phyloP scores from a whole-genome alignment of 1,140 invertebrate genomes.

The Parapsyche elsis region DNA sequence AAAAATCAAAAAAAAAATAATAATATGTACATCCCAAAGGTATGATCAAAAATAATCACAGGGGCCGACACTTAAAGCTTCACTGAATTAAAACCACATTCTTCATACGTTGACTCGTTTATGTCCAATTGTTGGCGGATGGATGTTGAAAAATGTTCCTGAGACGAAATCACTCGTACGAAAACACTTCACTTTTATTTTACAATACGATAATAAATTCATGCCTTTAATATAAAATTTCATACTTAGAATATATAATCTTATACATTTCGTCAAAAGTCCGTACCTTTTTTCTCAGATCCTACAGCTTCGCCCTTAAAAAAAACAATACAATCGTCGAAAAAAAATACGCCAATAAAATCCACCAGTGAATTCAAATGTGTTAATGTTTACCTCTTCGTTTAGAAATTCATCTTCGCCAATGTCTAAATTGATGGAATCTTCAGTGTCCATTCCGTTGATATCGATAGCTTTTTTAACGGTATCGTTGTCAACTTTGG shows the following conservation, averaged over 20 bases:
- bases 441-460: conserved; percentile 75
- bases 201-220: background rate
- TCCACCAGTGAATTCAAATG: too few species aligned
- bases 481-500: conserved; percentile 17
- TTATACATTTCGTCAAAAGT: background rate
- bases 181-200: background rate
- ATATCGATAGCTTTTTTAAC: conserved; percentile 60
- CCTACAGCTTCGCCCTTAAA: conserved; percentile 49
- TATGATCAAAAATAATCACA: background rate
- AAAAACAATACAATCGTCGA: background rate
- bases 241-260: too few species aligned
- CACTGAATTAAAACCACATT: background rate
- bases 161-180: background rate
- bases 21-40: conserved; percentile 6
- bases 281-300: conserved; percentile 50
- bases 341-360: background rate
- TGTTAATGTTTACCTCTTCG: conserved; percentile 71
- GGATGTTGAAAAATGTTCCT: background rate
- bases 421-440: conserved; percentile 83
- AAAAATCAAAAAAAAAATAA: too few species aligned
- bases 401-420: conserved; percentile 84
- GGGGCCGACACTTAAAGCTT: background rate
- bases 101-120: background rate
- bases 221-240: background rate
- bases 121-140: background rate